These are phyloP conservation scores for Pedetes capensis DNA, from an alignment of 2,113 vertebrate genomes.

Conservation along the genomic window DNA sequence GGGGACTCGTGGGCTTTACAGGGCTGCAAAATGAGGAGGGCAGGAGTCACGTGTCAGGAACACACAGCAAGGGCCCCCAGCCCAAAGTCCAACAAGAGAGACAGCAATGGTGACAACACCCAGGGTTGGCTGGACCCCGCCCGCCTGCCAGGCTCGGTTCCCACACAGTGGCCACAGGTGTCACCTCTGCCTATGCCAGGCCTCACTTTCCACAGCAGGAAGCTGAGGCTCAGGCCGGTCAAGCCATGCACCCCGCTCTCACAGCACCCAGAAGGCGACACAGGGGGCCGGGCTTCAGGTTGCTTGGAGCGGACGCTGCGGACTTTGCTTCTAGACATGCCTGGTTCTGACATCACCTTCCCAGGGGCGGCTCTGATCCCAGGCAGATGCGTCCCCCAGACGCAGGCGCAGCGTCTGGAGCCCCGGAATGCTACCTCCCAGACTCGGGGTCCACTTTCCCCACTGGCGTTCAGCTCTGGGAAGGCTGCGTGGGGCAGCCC, in stretches of 20 bases:
- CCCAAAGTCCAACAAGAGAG: no score
- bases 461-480: no score
- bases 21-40: not conserved
- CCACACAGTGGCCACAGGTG: accelerated
- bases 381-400: not conserved
- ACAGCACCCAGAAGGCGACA: not conserved
- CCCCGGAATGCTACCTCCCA: not conserved
- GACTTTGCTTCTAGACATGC: not conserved
- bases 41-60: no score
- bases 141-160: not conserved
- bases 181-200: accelerated
- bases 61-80: no score
- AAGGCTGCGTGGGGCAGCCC: no score
- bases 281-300: not conserved
- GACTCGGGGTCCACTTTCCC: not conserved
- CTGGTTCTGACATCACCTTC: not conserved
- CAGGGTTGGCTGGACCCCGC: accelerated
- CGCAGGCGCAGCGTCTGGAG: not conserved
- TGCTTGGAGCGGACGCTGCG: accelerated
- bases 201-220: not conserved
- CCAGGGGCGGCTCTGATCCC: accelerated
- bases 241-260: not conserved
- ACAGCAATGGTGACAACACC: no score
- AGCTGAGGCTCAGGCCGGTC: not conserved
- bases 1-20: not conserved